A percentile compares a stretch with the other conserved stretches of the same genome.
These are phyloP conservation scores for Rhinoderma darwinii DNA, from an alignment of 2,113 vertebrate genomes.

Conservation along the genomic window DNA sequence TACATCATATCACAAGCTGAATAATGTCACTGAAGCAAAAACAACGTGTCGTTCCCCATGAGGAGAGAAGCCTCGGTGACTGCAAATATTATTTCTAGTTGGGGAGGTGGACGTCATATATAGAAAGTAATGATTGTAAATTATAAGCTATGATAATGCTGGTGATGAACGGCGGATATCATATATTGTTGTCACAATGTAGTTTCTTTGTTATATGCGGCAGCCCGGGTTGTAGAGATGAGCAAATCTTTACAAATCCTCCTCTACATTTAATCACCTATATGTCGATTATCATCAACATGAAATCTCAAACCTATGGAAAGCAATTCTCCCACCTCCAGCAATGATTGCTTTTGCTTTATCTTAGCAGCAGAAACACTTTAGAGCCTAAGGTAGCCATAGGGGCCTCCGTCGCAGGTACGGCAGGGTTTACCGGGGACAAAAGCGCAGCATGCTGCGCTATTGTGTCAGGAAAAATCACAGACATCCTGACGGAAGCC, in stretches of 20 bases:
- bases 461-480: no score
- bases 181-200: neutral
- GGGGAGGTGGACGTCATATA: neutral
- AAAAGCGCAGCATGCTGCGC: no score
- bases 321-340: no score
- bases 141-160: neutral
- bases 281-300: no score
- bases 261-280: no score
- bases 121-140: neutral
- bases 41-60: neutral
- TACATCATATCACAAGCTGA: constrained; percentile 8
- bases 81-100: neutral
- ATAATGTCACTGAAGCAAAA: neutral
- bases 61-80: neutral
- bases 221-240: neutral
- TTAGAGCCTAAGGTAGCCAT: no score
- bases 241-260: neutral
- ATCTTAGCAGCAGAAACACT: no score
- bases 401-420: no score
- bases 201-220: neutral
- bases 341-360: no score
- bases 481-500: no score
- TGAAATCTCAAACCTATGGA: no score
- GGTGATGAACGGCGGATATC: neutral
- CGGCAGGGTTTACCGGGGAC: no score